Evolutionary conservation across 2,888 invertebrate species (phyloP).

Genomic region (Cataglyphis rosenhaueri): DNA sequence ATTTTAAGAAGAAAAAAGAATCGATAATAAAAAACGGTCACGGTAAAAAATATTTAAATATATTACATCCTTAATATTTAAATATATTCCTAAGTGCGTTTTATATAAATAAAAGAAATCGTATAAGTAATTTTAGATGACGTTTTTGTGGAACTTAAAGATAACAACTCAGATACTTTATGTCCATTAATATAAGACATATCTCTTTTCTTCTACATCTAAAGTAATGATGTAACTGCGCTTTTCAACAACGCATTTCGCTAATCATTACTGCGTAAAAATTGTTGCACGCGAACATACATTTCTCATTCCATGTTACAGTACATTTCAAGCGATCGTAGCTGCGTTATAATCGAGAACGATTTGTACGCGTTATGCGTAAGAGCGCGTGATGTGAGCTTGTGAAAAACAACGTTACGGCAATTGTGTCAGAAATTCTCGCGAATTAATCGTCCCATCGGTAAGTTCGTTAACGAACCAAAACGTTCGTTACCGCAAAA

Average conservation of each 20-base stretch:
- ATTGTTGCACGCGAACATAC: slow-evolving; percentile 39
- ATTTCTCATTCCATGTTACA: slow-evolving; percentile 30
- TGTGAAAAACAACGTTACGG: slow-evolving; percentile 37
- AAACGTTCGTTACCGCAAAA: slow-evolving; percentile 48
- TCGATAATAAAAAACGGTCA: neutral
- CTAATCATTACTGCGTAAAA: slow-evolving; percentile 41
- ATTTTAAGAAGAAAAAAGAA: neutral
- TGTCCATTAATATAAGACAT: neutral
- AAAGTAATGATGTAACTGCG: slow-evolving; percentile 42
- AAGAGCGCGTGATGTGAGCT: slow-evolving; percentile 26
- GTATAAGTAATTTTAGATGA: neutral
- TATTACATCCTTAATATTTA: neutral
- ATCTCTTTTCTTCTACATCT: neutral
- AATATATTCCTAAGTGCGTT: neutral
- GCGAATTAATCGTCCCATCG: slow-evolving; percentile 44
- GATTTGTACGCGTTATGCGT: slow-evolving; percentile 32
- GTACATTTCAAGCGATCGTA: slow-evolving; percentile 41
- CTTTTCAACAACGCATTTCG: slow-evolving; percentile 25
- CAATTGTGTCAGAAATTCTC: slow-evolving; percentile 48
- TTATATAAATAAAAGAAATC: neutral
- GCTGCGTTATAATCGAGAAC: slow-evolving; percentile 30
- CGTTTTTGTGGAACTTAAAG: neutral
- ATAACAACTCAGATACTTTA: neutral
- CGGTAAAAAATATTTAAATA: neutral
- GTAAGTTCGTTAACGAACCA: slow-evolving; percentile 53